Evolutionary conservation across 2,113 vertebrate genomes (phyloP), one percentile per base, ranked within the genome.

Genomic region (Formicarius rufipectus): DNA sequence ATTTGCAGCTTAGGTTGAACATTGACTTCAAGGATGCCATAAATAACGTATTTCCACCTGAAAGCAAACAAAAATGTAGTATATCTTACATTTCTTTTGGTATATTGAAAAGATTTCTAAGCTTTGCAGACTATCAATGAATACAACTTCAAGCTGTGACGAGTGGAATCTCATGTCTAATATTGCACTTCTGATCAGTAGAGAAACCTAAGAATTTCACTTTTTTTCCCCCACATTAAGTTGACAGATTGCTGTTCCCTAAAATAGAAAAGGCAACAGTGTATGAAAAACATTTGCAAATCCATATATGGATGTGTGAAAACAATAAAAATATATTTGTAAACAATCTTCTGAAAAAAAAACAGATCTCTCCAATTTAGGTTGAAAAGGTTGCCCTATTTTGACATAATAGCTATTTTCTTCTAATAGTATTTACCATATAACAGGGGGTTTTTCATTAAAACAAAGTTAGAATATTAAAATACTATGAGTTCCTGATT

Each of bases 31-130:
- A 99, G 96, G 88, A 99, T 76, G 31, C 99, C 96, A 44, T 88
- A 97, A 97, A 99, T 99, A 76, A 98, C 97, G 9, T 99, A 99
- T 37, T 75, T 94, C 99, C 99, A 99, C 99, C 99, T 99, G 96
- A 96, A 77, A 90, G 27, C 33, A 60, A 93, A 95, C 71, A 74
- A 8, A 79, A 92, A 75, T 15, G 2, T 79, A 81, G 2, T 33
- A 58, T 1, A 89, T 25, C 5, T 82, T 20, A 63, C 37, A 20
- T 39, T 55, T 75, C 2, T 60, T 53, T 19, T 20, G 3, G 11
- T 23, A 68, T 17, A 81, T 10, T 81, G 19, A 90, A 87, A 77
- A 94, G 72, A 63, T 2, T 79, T 3, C 37, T 35, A 63, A 30
- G 8, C 21, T 67, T 75, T 31, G 19, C 30, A 81, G 56, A 72